Conservation (phyloP, 2,113 vertebrate genomes). For the Eidolon helvum region DNA sequence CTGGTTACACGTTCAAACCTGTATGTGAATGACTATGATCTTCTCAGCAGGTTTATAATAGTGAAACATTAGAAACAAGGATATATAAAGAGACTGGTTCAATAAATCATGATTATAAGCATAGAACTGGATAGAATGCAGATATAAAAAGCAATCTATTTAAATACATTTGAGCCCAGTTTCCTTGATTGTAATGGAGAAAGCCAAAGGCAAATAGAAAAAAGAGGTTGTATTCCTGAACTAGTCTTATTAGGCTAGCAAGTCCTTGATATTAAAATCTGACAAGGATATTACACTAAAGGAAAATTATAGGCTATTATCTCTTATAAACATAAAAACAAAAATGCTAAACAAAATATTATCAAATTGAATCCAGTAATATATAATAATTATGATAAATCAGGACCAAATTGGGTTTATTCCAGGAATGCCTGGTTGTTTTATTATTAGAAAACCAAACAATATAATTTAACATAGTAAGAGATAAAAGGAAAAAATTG, state of each 20-base stretch:
- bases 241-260: neutral
- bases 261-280: neutral
- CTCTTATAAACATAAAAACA: neutral
- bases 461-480: neutral
- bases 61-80: neutral
- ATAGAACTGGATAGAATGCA: neutral
- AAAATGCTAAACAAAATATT: neutral
- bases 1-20: neutral
- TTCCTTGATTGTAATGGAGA: neutral
- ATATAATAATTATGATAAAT: neutral
- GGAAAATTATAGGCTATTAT: neutral
- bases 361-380: neutral
- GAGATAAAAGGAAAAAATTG: neutral
- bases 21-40: neutral
- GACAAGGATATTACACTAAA: neutral
- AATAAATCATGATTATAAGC: neutral
- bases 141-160: neutral
- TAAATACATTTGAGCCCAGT: neutral
- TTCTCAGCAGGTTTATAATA: neutral
- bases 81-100: neutral
- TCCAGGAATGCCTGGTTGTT: neutral
- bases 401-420: neutral
- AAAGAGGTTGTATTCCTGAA: neutral
- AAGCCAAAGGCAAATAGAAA: neutral
- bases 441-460: slow-evolving; percentile 12